Conservation (phyloP, 2,797 vertebrate genomes). For the Poecilia wingei region DNA sequence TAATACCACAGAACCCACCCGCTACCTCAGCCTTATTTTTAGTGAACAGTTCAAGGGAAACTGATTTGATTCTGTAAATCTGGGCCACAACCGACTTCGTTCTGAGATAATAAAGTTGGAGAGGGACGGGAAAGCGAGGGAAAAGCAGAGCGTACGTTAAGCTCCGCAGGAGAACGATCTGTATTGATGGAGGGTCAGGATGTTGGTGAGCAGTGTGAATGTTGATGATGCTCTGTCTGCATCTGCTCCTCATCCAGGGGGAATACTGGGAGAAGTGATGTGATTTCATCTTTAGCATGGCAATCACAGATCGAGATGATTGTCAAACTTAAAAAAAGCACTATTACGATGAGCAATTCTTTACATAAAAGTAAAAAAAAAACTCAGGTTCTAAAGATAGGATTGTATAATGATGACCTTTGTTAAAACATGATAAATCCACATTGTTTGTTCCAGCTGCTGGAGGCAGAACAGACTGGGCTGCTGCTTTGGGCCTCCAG, state of each 20-base stretch:
- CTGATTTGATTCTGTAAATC: constrained; percentile 38
- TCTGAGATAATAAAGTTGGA: constrained; percentile 54
- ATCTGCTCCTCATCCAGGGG: constrained; percentile 52
- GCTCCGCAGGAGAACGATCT: constrained; percentile 46
- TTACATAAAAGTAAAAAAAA: constrained; percentile 5
- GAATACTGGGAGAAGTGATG: constrained; percentile 26
- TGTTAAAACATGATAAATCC: constrained; percentile 31
- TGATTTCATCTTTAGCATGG: constrained; percentile 63
- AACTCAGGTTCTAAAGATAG: not conserved
- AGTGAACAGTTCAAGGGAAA: constrained; percentile 37
- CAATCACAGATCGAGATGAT: constrained; percentile 37
- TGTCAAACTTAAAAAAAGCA: not conserved
- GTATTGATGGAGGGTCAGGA: constrained; percentile 65
- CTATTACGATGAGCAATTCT: constrained; percentile 38
- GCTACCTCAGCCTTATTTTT: not conserved
- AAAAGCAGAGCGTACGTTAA: constrained; percentile 64
- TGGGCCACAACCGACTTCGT: constrained; percentile 45
- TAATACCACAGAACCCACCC: constrained; percentile 19
- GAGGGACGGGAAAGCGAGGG: constrained; percentile 19
- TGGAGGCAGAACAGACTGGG: not conserved
- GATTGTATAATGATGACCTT: constrained; percentile 13
- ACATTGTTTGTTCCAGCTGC: constrained; percentile 8
- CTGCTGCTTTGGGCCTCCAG: not conserved
- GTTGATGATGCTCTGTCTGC: constrained; percentile 54
- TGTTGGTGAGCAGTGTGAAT: constrained; percentile 57